Base-by-base conservation (phyloP, 2,797 vertebrate species). In the Buphagus erythrorhynchus region DNA sequence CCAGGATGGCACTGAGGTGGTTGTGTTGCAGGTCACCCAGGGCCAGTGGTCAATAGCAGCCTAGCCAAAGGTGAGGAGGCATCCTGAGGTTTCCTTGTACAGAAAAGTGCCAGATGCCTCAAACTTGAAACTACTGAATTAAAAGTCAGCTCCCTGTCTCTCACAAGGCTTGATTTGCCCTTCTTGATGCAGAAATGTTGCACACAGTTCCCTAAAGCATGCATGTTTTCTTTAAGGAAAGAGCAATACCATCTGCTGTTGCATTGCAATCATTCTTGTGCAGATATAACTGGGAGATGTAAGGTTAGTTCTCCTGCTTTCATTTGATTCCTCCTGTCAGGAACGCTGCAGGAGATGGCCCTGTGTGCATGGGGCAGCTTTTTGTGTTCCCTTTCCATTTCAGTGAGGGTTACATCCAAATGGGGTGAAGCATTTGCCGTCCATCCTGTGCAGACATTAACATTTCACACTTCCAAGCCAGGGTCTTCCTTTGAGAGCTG, bases 191-290 rank as follows among this genome's bases (percentile, higher is more conserved):
- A 9, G 73, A 20, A 16, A 24, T 73, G 72, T 69, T 46, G 31
- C 20, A 33, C 29, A 17, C 29, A 42, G 15, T 18, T 88, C 79
- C 65, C 52, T 49, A 42, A 83, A 88, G 57, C 12, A 9, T 40
- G 45, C 14, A 21, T 57, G 5, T 48, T 75, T 84, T 62, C 55
- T 69, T 87, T 38, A 52, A 86, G 48, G 54, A 58, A 77, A 36
- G 77, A 61, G 36, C 63, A 91, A 67, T 29, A 21, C 77, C 40
- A 40, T 78, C 74, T 87, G 86, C 67, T 82, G 51, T 24, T 40
- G 46, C 24, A 21, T 42, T 0, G 0, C 16, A 26, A 78, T 82
- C 31, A 33, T 55, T 25, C 28, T 33, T 59, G 72, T 52, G 61
- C 57, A 83, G 68, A 7, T 69, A 2, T 3, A 58, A 20, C 7